These are phyloP conservation scores for Sebastes taczanowskii DNA, from an alignment of 2,797 vertebrate genomes.

Conservation along the genomic window DNA sequence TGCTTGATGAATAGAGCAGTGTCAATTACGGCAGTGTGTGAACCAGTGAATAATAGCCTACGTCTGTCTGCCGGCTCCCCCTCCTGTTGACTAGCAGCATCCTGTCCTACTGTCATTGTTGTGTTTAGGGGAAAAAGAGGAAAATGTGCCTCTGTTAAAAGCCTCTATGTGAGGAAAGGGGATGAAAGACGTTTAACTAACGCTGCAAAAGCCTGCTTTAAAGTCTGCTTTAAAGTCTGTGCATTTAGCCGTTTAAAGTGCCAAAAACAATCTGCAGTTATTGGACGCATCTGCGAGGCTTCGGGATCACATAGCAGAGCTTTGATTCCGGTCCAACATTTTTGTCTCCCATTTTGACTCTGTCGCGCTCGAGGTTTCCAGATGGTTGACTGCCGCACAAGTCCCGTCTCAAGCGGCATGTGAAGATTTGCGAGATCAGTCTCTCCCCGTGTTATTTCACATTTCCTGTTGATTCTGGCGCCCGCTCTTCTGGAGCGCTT, in stretches of 20 bases:
- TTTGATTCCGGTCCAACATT: conserved; percentile 23
- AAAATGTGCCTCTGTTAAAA: background rate
- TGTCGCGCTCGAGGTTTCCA: conserved; percentile 27
- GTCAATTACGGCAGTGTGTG: conserved; percentile 22
- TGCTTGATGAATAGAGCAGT: conserved; percentile 47
- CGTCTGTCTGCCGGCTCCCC: conserved; percentile 37
- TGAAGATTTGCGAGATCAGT: conserved; percentile 1
- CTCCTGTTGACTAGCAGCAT: conserved; percentile 14
- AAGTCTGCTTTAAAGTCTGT: background rate
- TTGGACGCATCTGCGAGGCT: background rate
- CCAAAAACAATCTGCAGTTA: background rate
- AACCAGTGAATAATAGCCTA: conserved; percentile 15
- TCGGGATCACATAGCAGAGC: background rate
- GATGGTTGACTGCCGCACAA: conserved; percentile 33
- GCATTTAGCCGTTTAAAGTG: background rate
- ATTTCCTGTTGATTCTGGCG: conserved; percentile 45
- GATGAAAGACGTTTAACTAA: background rate
- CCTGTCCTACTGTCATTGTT: background rate
- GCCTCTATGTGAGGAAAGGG: background rate
- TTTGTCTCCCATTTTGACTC: conserved; percentile 10
- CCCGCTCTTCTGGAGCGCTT: conserved; percentile 7
- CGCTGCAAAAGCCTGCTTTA: background rate
- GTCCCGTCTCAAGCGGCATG: background rate
- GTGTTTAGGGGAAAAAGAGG: background rate
- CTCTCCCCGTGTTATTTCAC: conserved; percentile 15